Base-by-base conservation (phyloP, 2,888 invertebrate species). In the Agrypnus murinus region DNA sequence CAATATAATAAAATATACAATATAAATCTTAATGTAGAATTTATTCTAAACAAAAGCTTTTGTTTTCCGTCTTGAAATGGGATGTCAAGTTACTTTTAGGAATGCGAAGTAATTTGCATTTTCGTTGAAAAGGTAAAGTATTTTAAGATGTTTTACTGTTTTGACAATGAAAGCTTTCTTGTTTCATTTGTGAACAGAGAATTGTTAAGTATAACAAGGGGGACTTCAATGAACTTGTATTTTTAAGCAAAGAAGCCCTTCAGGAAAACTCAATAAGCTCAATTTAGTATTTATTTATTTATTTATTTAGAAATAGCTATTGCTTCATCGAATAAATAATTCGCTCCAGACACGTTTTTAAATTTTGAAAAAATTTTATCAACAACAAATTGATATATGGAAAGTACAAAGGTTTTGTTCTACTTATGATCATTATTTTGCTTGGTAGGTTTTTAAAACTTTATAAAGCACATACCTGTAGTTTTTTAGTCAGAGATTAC, bases 231-330 rank as follows among this genome's bases (percentile, higher is more conserved):
- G 57, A 17, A 57, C 19, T 34, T 53, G 19, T 17, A 43, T 19
- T 50, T 57, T 19, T 9, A 17, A n/a, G 9, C 10, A 57, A 19
- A 59, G 25, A 25, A 25, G 25, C 25, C 25, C 3, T n/a, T 43
- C 25, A 19, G 43, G 14, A 59, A 55, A 19, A 43, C 14, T 15
- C 38, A 43, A 59, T 59, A 59, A 59, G 59, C 59, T 59, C 25
- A 59, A 59, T 59, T 25, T 5, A n/a, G n/a, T n/a, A n/a, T n/a
- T n/a, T n/a, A n/a, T n/a, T n/a, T n/a, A n/a, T n/a, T n/a, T n/a
- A n/a, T n/a, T n/a, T n/a, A n/a, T n/a, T n/a, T n/a, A n/a, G n/a
- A n/a, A n/a, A n/a, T n/a, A n/a, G n/a, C n/a, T n/a, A n/a, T n/a
- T n/a, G n/a, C n/a, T n/a, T n/a, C n/a, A n/a, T n/a, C n/a, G n/a